Base-by-base conservation (phyloP, 2,888 invertebrate genomes). In the Dione vanillae region DNA sequence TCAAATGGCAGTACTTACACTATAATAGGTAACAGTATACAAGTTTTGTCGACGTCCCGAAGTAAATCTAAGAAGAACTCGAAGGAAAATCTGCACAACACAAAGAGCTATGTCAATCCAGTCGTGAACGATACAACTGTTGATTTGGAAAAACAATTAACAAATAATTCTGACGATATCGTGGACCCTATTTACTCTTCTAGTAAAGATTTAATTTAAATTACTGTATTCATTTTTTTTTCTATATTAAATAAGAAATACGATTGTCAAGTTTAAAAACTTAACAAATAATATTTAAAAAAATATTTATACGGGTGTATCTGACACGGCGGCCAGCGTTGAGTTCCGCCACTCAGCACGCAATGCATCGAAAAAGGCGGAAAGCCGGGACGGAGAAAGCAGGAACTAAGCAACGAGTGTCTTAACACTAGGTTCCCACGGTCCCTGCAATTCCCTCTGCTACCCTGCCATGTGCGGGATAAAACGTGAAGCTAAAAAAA, bases 1-100 rank as follows among this genome's bases (percentile, higher is more conserved):
- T 75, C 81, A 5, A 70, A 74, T 37, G 78, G 76, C 41, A 74
- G 77, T 14, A 76, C 70, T 6, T 78, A 75, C 51, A 51, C 54
- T 6, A 7, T 49, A 7, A 67, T 73, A 1, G 41, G 71, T 27
- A 49, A 65, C 12, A 45, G 65, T 59, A 47, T 52, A 56, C 27
- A 47, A 56, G 45, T 52, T 45, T 16, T 65, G 12, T 41, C 65
- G 1, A 68, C 67, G 1, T 19, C 56, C n/a, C 49, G 65, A 27
- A 47, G 49, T 11, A 54, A 65, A 61, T 37, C 52, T 16, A 16
- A 40, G 1, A 27, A 64, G 12, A 49, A 35, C 27, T 65, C 47
- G 27, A 14, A 47, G 8, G 58, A 16, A 40, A 52, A 73, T 10
- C 52, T 71, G 19, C 37, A 64, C 1, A 58, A 51, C 3, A 49